Conservation (phyloP, 2,113 vertebrate genomes). For the Esox niger region DNA sequence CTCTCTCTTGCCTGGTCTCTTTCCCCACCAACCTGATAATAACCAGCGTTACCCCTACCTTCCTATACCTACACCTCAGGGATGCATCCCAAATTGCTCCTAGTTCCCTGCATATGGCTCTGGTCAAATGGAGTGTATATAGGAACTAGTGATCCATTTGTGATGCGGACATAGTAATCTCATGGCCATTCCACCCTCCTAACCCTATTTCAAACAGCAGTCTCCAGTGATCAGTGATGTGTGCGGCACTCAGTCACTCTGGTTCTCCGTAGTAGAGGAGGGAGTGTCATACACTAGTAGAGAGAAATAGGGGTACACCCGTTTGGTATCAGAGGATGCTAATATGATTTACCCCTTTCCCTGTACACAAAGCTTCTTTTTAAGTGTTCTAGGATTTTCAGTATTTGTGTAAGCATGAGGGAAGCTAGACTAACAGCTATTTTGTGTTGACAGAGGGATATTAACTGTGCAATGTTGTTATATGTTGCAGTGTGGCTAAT, state of each 20-base stretch:
- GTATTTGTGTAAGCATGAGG: background rate
- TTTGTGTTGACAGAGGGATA: background rate
- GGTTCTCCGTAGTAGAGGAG: slow-evolving; percentile 8
- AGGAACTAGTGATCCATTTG: no score
- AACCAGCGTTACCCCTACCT: slow-evolving; percentile 21
- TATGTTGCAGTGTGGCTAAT: slow-evolving; percentile 10
- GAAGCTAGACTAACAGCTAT: background rate
- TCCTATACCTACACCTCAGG: background rate
- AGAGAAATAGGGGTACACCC: background rate
- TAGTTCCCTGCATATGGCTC: slow-evolving; percentile 11
- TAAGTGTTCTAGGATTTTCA: no score
- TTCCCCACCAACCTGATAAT: slow-evolving; percentile 50
- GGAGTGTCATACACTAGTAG: background rate
- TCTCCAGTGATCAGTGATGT: slow-evolving; percentile 58
- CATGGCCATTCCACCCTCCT: background rate
- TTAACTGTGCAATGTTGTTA: background rate
- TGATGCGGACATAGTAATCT: background rate
- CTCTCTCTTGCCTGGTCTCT: no score
- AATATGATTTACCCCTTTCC: background rate
- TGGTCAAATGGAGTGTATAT: no score
- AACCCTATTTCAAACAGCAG: slow-evolving; percentile 44
- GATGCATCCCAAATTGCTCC: background rate
- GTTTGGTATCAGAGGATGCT: background rate
- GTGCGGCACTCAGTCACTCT: slow-evolving; percentile 43
- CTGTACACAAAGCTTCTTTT: no score